A percentile compares a stretch with the other conserved stretches of the same genome.
Evolutionary conservation across 2,797 vertebrate species (phyloP).

Genomic region (Melanitta fusca): DNA sequence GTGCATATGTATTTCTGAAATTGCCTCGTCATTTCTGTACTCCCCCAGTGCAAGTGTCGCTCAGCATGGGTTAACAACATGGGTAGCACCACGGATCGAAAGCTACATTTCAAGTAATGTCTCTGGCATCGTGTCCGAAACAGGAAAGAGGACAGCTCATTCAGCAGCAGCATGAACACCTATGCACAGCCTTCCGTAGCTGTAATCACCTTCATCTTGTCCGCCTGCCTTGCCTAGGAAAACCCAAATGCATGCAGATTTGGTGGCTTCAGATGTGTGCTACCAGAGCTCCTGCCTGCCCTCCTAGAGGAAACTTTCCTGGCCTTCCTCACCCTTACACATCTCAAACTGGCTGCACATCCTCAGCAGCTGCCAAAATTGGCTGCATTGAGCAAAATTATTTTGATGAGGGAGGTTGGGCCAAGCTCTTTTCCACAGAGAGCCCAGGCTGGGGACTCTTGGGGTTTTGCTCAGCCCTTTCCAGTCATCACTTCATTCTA

Average conservation of each 20-base stretch:
- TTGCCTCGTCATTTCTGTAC: conserved; percentile 16
- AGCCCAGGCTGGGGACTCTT: background rate
- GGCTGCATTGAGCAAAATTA: background rate
- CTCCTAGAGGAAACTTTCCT: background rate
- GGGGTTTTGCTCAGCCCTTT: background rate
- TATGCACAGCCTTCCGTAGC: background rate
- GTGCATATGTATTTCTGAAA: conserved; percentile 26
- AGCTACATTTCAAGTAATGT: background rate
- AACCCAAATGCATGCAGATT: background rate
- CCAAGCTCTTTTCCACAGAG: background rate
- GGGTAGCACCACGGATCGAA: background rate
- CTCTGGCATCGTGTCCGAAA: background rate
- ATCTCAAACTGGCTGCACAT: fast-evolving
- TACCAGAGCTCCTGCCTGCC: background rate
- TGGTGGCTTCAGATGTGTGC: background rate
- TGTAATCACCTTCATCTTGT: background rate
- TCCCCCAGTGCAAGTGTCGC: conserved; percentile 52
- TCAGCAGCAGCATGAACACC: background rate
- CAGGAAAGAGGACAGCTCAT: background rate
- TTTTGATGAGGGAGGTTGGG: background rate
- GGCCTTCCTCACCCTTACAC: fast-evolving
- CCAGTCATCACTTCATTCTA: background rate
- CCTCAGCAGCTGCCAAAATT: background rate
- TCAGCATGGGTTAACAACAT: background rate
- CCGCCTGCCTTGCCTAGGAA: background rate